Evolutionary conservation across 2,888 invertebrate genomes (phyloP), one percentile per base, ranked within the genome.

Genomic region (Fissipunctia ypsillon): DNA sequence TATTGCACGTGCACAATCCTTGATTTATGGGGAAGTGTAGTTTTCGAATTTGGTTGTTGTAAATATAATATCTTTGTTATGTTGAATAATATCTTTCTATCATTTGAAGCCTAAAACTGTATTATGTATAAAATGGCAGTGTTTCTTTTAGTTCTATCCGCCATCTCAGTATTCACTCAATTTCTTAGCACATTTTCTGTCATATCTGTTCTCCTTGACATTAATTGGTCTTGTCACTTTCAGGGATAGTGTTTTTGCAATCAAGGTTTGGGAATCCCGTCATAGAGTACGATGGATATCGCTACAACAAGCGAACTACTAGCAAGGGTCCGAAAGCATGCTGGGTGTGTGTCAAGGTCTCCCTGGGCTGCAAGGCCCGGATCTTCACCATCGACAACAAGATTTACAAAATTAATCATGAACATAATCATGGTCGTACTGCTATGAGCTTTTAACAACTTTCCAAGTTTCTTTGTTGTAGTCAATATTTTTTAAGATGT

Each of bases 1-100:
- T 54, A 22, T 45, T 76, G 12, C 61, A 77, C 22, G 28, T 59
- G 25, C 66, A 91, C 73, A 89, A 88, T 45, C 88, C 90, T 82
- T 89, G 63, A 84, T 52, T 43, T n/a, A 25, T 70, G 38, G 38
- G 48, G 3, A n/a, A 19, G 19, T 31, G 14, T 19, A 19, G 19
- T 52, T 41, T 31, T 25, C 28, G 7, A 48, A 48, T 38, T 48
- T 16, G n/a, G n/a, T n/a, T n/a, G n/a, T n/a, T n/a, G n/a, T n/a
- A n/a, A n/a, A n/a, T n/a, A n/a, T n/a, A n/a, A n/a, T n/a, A n/a
- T n/a, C n/a, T n/a, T n/a, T n/a, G 43, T 54, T 50, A 9, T n/a
- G 14, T n/a, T 45, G 0, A 19, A 56, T 38, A n/a, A 45, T 70
- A 19, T 56, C 0, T 45, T n/a, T 38, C 7, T 25, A 22, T 25